A percentile compares a stretch with the other conserved stretches of the same genome.
Evolutionary conservation across 2,888 invertebrate genomes (phyloP).

Genomic region (Drosophila kanekoi): DNA sequence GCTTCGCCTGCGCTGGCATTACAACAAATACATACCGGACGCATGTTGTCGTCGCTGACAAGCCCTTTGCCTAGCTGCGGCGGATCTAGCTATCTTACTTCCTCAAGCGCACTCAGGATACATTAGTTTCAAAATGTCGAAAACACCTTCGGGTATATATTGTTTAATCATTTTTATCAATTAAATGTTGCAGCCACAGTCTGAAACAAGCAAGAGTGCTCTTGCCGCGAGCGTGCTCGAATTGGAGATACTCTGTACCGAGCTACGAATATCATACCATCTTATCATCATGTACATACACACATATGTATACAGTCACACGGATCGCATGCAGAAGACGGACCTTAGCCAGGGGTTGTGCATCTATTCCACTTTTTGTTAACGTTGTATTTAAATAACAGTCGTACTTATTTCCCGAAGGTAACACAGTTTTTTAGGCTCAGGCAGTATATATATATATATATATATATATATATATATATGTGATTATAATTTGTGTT

Average conservation of each 20-base stretch:
- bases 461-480: too few relatives aligned
- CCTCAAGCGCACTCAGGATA: slow-evolving; percentile 2
- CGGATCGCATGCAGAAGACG: background rate
- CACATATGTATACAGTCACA: background rate
- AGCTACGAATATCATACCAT: background rate
- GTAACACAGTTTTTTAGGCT: too few relatives aligned
- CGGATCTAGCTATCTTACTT: slow-evolving; percentile 18
- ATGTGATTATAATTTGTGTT: too few relatives aligned
- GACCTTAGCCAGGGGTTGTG: too few relatives aligned
- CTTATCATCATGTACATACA: background rate
- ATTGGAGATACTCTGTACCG: background rate
- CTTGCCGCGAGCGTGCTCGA: background rate
- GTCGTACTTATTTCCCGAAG: too few relatives aligned
- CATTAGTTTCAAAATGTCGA: slow-evolving; percentile 13
- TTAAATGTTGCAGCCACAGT: slow-evolving; percentile 18
- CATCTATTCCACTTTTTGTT: too few relatives aligned
- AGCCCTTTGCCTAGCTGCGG: background rate
- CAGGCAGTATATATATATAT: too few relatives aligned
- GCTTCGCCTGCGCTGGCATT: background rate
- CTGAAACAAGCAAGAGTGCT: slow-evolving; percentile 8
- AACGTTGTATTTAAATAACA: too few relatives aligned
- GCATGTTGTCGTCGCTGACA: slow-evolving; percentile 7
- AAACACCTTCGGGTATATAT: slow-evolving; percentile 10
- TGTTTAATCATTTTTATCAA: slow-evolving; percentile 21
- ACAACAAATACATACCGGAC: slow-evolving; percentile 1